Conservation (phyloP, 2,888 invertebrate genomes). For the Lithophane semibrunnea region DNA sequence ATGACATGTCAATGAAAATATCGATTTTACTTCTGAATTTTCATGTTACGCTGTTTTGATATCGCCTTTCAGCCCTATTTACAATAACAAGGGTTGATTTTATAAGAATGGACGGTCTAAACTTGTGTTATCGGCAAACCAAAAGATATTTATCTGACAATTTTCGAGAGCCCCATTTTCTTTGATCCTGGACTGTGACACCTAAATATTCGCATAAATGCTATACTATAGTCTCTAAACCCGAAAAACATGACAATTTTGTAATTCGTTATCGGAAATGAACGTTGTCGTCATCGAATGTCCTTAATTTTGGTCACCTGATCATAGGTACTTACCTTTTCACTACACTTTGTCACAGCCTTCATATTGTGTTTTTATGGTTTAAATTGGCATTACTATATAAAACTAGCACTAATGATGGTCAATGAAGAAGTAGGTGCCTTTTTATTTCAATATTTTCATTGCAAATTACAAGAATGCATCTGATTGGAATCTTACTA, state of each 20-base stretch:
- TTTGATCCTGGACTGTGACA: slow-evolving; percentile 15
- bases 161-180: slow-evolving; percentile 16
- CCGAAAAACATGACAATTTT: not conserved
- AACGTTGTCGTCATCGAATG: slow-evolving; percentile 29
- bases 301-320: slow-evolving; percentile 55
- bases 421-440: not conserved
- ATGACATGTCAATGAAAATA: slow-evolving; percentile 79
- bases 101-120: not conserved
- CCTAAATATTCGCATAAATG: not conserved
- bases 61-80: slow-evolving; percentile 33
- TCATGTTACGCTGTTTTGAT: slow-evolving; percentile 33
- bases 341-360: not conserved
- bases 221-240: not conserved
- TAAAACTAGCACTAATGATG: not conserved
- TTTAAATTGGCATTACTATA: not conserved
- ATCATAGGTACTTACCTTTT: slow-evolving; percentile 29
- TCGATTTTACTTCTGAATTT: slow-evolving; percentile 79
- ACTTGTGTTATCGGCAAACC: slow-evolving; percentile 3
- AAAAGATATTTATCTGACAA: slow-evolving; percentile 36
- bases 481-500: not conserved
- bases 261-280: slow-evolving; percentile 14
- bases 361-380: not conserved
- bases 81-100: slow-evolving; percentile 23
- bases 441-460: no score
- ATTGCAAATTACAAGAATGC: not conserved